Evolutionary conservation across 1,140 invertebrate species (phyloP), one percentile per base, ranked within the genome.

Genomic region (Aphaenogaster rudis): DNA sequence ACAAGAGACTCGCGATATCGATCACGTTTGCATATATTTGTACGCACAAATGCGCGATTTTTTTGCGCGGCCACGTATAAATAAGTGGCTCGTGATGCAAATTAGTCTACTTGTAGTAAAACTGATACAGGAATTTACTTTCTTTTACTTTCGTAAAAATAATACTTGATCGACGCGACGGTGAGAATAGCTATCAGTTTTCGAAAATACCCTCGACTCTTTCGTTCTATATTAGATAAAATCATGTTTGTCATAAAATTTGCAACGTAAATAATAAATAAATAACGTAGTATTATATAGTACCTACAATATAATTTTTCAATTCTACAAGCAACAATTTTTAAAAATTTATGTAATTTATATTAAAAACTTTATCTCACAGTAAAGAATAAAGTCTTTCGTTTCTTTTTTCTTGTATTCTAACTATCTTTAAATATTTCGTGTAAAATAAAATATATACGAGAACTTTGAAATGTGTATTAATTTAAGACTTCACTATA

Each of bases 31-130:
- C 66, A 64, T 33, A 54, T 15, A 59, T 74, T 63, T 63, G 57
- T 21, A 45, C 80, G 33, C 28, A 48, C 50, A 50, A 64, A 64
- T 21, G n/a, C 21, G 15, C 57, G 66, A 74, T 82, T 76, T 71
- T 64, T 82, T 82, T 85, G 74, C 85, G 61, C 69, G 79, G 59
- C 61, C 86, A 86, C 86, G 87, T 74, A 67, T 64, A 52, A 45
- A 69, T 81, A 88, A 93, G 91, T 92, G 92, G 50, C 85, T 63
- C 74, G 88, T 86, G 88, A 93, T 90, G 92, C 86, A 93, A 93
- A 94, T 94, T 94, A 91, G 89, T 90, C 77, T 84, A 74, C 78
- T 93, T 11, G 50, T 15, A 63, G 84, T 88, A 85, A 88, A 88
- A 89, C 69, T 76, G 76, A 90, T 89, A 89, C 42, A n/a, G 9